These are phyloP conservation scores for Lerista edwardsae DNA, from an alignment of 2,797 vertebrate species.

Conservation along the genomic window DNA sequence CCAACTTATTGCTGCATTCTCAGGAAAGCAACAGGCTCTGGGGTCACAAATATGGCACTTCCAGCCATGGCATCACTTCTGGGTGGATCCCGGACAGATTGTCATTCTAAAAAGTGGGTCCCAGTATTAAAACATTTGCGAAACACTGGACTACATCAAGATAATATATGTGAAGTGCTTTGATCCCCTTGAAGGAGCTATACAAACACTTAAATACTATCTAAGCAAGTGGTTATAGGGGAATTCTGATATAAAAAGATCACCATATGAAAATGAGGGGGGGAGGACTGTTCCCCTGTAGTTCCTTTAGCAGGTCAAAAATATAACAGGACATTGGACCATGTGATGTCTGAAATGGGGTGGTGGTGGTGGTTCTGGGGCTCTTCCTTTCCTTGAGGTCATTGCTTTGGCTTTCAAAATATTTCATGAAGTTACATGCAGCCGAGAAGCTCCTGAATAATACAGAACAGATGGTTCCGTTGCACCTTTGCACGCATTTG, in stretches of 20 bases:
- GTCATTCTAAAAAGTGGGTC: no score
- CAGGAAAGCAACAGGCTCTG: no score
- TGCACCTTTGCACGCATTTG: background rate
- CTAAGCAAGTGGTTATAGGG: background rate
- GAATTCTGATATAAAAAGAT: background rate
- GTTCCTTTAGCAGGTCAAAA: background rate
- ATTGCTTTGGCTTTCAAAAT: background rate
- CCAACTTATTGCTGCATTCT: no score
- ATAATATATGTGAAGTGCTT: no score
- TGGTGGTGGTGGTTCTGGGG: background rate
- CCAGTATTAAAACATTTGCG: no score
- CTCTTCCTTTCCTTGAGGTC: background rate
- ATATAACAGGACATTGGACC: background rate
- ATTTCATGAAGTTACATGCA: background rate
- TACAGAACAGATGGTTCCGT: constrained; percentile 2
- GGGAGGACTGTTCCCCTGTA: background rate
- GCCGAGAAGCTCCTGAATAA: background rate
- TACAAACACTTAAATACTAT: background rate
- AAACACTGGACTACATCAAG: no score
- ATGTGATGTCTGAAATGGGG: background rate
- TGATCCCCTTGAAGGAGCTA: no score
- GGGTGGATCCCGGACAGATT: no score
- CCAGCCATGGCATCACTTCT: no score
- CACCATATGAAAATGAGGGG: background rate
- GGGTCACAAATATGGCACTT: no score